These are phyloP conservation scores for Protobothrops flavoviridis DNA, from an alignment of 2,113 vertebrate species.

Conservation along the genomic window DNA sequence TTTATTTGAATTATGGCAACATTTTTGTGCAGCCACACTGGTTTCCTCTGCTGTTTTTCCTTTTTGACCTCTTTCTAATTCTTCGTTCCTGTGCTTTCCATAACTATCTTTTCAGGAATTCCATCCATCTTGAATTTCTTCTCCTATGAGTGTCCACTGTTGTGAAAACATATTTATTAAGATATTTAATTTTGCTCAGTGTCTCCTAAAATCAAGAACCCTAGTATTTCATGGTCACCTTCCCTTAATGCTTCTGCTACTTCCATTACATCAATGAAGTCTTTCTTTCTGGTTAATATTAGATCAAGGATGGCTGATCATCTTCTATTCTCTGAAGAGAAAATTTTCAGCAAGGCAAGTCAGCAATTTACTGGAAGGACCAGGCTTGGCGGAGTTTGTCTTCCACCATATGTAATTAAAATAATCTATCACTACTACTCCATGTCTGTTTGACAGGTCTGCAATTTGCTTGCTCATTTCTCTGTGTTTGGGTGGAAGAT, in stretches of 20 bases:
- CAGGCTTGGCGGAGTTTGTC: background rate
- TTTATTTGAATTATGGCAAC: background rate
- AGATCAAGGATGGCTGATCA: background rate
- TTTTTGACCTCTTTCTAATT: background rate
- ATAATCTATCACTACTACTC: background rate
- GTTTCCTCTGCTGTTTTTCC: background rate
- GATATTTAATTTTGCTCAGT: background rate
- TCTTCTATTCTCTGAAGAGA: background rate
- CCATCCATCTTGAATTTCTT: background rate
- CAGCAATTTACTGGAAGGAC: background rate
- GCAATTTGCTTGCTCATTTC: background rate
- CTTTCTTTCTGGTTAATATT: background rate
- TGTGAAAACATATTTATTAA: background rate
- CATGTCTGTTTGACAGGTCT: background rate
- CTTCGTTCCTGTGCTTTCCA: background rate
- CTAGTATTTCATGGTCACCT: background rate
- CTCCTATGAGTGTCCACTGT: background rate
- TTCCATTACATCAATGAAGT: background rate
- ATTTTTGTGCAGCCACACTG: background rate
- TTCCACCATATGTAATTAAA: background rate
- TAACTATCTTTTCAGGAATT: background rate
- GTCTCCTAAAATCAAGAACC: background rate
- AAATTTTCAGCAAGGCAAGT: background rate
- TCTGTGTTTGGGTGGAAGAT: background rate
- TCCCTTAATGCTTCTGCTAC: background rate